Conservation (phyloP, 2,113 vertebrate genomes). For the Percina caprodes region DNA sequence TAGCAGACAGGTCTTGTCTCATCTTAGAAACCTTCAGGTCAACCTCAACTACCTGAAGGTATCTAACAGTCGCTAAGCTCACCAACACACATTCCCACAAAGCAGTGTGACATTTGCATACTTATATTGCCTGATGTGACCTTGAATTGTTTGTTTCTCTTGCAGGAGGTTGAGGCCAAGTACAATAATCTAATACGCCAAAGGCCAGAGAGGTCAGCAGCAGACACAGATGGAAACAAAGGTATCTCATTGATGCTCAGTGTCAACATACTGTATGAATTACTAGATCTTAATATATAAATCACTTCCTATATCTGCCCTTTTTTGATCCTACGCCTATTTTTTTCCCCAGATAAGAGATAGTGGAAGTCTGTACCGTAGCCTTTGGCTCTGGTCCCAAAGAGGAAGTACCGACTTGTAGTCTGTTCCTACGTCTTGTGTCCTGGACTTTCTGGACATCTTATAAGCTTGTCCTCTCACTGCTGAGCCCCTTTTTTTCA, state of each 20-base stretch:
- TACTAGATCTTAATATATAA: neutral
- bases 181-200: conserved; percentile 89
- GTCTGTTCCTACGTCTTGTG: conserved; percentile 65
- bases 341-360: conserved; percentile 79
- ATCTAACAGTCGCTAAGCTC: neutral
- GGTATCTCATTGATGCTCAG: conserved; percentile 76
- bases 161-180: conserved; percentile 92
- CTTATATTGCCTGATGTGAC: conserved; percentile 2
- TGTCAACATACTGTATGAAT: neutral
- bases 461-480: conserved; percentile 80
- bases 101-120: neutral
- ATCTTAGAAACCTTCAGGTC: conserved; percentile 90
- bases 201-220: conserved; percentile 88
- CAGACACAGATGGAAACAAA: conserved; percentile 87
- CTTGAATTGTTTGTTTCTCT: conserved; percentile 24
- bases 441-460: conserved; percentile 78
- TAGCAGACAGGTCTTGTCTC: conserved; percentile 89
- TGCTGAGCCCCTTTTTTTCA: conserved; percentile 68
- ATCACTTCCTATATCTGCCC: neutral
- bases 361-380: conserved; percentile 69
- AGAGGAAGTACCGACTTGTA: conserved; percentile 60
- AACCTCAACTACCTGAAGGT: conserved; percentile 89
- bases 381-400: conserved; percentile 61
- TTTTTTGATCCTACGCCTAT: conserved; percentile 17
- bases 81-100: neutral